These are phyloP conservation scores for Baccha elongata DNA, from an alignment of 2,888 invertebrate genomes.

Conservation along the genomic window DNA sequence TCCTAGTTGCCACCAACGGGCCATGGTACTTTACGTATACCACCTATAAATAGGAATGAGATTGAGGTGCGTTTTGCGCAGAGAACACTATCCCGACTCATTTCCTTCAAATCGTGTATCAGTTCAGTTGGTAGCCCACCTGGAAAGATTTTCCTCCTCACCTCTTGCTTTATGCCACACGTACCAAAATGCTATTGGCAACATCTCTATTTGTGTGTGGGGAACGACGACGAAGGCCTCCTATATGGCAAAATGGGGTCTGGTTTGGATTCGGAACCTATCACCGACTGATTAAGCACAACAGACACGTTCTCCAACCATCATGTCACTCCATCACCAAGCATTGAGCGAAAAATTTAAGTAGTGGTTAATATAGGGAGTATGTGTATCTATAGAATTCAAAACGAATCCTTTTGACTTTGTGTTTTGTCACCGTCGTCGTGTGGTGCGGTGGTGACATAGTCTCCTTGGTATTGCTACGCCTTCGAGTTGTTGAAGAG, in stretches of 20 bases:
- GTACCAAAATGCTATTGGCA: conserved; percentile 25
- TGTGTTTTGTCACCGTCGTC: background rate
- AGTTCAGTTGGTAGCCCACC: conserved; percentile 25
- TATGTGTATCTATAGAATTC: conserved; percentile 6
- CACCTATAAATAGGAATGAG: conserved; percentile 22
- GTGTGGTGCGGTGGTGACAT: conserved; percentile 53
- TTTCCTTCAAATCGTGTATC: conserved; percentile 51
- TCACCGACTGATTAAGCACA: conserved; percentile 70
- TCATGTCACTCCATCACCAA: conserved; percentile 27
- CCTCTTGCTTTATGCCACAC: conserved; percentile 23
- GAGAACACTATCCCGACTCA: conserved; percentile 48
- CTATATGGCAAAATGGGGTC: conserved; percentile 8
- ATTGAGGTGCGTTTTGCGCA: conserved; percentile 16
- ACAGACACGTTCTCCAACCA: conserved; percentile 64
- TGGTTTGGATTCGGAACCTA: conserved; percentile 67
- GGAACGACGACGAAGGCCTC: too few relatives aligned
- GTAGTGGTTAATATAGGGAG: background rate
- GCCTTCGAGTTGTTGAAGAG: conserved; percentile 43
- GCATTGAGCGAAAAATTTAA: conserved; percentile 38
- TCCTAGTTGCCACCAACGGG: conserved; percentile 53
- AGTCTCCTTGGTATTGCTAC: conserved; percentile 41
- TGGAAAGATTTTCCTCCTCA: conserved; percentile 24
- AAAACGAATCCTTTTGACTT: conserved; percentile 47
- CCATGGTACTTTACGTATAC: background rate
- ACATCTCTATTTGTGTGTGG: conserved; percentile 53